Evolutionary conservation across 2,888 invertebrate genomes (phyloP).

Genomic region (Plutella xylostella): DNA sequence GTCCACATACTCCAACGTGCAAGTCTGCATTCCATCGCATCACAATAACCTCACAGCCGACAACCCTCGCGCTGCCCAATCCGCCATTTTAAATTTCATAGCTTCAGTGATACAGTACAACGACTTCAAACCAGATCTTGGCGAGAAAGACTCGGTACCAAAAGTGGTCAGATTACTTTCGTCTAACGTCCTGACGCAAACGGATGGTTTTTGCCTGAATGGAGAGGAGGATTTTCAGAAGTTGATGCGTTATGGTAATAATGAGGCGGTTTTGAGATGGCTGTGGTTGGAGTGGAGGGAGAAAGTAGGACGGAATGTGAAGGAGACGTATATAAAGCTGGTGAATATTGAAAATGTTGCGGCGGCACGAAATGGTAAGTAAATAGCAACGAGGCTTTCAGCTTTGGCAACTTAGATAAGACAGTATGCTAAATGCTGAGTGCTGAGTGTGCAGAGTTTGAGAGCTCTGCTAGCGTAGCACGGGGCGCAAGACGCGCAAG

Average conservation of each 20-base stretch:
- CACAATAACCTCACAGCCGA: constrained; percentile 17
- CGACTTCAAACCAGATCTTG: constrained; percentile 10
- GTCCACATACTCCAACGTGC: constrained; percentile 67
- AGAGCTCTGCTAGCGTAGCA: too few relatives aligned
- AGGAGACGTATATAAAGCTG: constrained; percentile 60
- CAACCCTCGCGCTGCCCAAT: constrained; percentile 32
- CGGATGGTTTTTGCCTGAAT: constrained; percentile 53
- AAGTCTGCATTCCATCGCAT: constrained; percentile 60
- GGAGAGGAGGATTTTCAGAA: constrained; percentile 74
- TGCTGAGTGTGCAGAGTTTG: too few relatives aligned
- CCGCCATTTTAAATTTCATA: constrained; percentile 33
- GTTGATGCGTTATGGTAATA: constrained; percentile 62
- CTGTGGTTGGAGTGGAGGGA: constrained; percentile 78
- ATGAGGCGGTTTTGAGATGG: constrained; percentile 64
- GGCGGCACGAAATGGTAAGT: constrained; percentile 72
- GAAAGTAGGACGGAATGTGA: constrained; percentile 69
- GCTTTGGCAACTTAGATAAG: too few relatives aligned
- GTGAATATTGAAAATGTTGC: constrained; percentile 73
- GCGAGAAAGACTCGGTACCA: constrained; percentile 16
- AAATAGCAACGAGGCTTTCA: too few relatives aligned
- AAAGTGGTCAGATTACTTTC: constrained; percentile 24
- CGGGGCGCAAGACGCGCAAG: too few relatives aligned
- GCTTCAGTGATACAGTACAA: constrained; percentile 22
- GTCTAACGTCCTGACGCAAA: constrained; percentile 12
- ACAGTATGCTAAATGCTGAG: too few relatives aligned